These are phyloP conservation scores for Stramonita haemastoma DNA, from an alignment of 2,888 invertebrate species.

Conservation along the genomic window DNA sequence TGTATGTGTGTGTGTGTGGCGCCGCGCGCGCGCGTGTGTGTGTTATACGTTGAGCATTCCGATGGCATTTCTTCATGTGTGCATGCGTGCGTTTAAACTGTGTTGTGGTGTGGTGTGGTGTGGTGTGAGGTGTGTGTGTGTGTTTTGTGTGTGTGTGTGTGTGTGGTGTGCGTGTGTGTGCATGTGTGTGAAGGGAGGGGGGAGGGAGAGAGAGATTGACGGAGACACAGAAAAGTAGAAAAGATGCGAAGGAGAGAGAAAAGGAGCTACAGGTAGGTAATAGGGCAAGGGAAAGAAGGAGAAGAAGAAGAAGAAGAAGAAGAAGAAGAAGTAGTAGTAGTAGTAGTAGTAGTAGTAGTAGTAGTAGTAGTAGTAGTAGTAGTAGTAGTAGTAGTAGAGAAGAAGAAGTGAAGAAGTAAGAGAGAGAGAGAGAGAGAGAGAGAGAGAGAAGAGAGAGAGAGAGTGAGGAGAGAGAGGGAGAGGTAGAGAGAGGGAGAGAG, in stretches of 20 bases:
- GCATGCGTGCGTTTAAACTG: no score
- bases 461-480: background rate
- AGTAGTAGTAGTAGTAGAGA: background rate
- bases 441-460: background rate
- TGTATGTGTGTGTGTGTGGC: background rate
- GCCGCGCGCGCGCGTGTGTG: no score
- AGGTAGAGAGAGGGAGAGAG: slow-evolving; percentile 17
- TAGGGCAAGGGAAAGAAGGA: no score
- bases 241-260: background rate
- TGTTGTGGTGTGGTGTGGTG: no score
- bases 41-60: no score
- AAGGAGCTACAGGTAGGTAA: background rate
- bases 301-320: background rate
- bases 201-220: background rate
- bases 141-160: no score
- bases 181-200: background rate
- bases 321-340: background rate
- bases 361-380: background rate
- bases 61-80: no score
- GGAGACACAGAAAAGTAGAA: background rate
- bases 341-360: background rate
- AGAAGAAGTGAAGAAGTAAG: background rate
- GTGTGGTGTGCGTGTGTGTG: background rate
- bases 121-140: no score
- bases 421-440: background rate